Base-by-base conservation (phyloP, 2,888 invertebrate species). In the Elgonia sp. region DNA sequence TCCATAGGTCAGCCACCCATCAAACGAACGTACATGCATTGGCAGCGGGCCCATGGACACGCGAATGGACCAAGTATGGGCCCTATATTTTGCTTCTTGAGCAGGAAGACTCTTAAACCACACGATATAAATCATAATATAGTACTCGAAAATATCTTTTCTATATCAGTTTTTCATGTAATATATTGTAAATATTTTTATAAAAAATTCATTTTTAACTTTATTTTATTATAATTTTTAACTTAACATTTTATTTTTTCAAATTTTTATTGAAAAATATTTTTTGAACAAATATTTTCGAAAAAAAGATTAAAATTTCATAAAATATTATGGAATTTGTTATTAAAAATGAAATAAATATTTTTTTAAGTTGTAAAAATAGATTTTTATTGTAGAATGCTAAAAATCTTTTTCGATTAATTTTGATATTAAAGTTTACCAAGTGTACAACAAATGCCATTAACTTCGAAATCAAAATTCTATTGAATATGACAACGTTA, bases 1-100 rank as follows among this genome's bases (percentile, higher is more conserved):
- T 90, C 89, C 84, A 89, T 92, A 93, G 94, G 94, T 94, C 94
- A 94, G 92, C 94, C 91, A 94, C 94, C 94, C 94, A 93, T 92
- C 92, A 92, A 89, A 92, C 90, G 90, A 86, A 85, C 63, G 76
- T 88, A 75, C 86, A 87, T 89, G 83, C 73, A 82, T 72, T 77
- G 88, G 85, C 85, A 75, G 76, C 72, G 80, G 83, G 86, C 84
- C 83, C 83, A 77, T 42, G 86, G 76, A 88, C 65, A 63, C 85
- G 67, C 88, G 75, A 76, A 88, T 88, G 88, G 86, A 86, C 88
- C 88, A 86, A 84, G 70, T 55, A 60, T 80, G 75, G 84, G 84
- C 83, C 84, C 86, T 86, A 84, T 84, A 80, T 84, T 86, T 84
- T 84, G 86, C 80, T 83, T 79, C 77, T 82, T 73, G 77, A 86